Evolutionary conservation across 1,140 invertebrate genomes (phyloP).

Genomic region (Lucilia sericata): DNA sequence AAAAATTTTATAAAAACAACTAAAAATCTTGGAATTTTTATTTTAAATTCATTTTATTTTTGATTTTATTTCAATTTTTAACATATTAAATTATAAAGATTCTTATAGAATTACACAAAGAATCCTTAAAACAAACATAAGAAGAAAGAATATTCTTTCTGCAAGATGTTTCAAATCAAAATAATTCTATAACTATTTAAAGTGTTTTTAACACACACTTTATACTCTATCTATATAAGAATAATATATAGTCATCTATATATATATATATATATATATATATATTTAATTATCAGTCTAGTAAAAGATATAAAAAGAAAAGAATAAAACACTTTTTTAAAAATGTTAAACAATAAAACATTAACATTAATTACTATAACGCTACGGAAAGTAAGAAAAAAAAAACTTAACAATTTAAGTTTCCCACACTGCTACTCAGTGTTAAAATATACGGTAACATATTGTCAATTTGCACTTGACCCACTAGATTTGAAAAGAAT

Average conservation of each 20-base stretch:
- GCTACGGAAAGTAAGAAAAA: neutral
- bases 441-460: constrained; percentile 93
- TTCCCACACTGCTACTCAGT: constrained; percentile 72
- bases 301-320: constrained; percentile 30
- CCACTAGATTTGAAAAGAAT: constrained; percentile 90
- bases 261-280: too few relatives aligned
- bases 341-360: neutral
- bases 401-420: constrained; percentile 48
- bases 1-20: too few relatives aligned
- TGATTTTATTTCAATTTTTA: neutral
- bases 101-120: neutral
- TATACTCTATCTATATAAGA: neutral
- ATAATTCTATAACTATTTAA: neutral
- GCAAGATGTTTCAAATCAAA: neutral
- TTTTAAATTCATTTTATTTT: neutral
- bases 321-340: neutral
- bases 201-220: neutral
- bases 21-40: neutral
- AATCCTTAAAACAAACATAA: neutral
- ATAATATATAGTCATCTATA: neutral
- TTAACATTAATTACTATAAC: neutral
- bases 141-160: neutral
- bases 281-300: constrained; percentile 33
- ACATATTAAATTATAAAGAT: neutral
- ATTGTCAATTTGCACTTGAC: constrained; percentile 91